Base-by-base conservation (phyloP, 35 echinoderm and acorn worm species). In the Stichopus chloronotus region DNA sequence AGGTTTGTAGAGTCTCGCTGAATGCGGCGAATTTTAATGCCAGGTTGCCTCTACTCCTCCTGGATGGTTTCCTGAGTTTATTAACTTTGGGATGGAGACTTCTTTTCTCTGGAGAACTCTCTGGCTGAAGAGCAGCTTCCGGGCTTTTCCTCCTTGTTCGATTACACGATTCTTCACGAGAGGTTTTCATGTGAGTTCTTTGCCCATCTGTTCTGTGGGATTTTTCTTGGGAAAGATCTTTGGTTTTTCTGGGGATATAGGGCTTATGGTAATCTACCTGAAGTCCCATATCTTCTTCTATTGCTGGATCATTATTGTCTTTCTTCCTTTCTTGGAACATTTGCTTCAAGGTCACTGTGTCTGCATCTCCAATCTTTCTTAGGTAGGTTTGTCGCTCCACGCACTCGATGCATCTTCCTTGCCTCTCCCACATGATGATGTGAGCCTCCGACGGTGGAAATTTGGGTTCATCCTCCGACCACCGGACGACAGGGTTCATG, bases 361-460 rank as follows among this genome's bases (percentile, higher is more conserved):
- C 87, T 54, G 87, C 87, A 5, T 60, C 60, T 30, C 65, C 13
- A 21, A 89, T 89, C 11, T 61, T 19, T 25, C 55, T 19, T 9
- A 63, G 59, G 7, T 25, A 21, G 5, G 22, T 43, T 16, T 91
- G 87, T 16, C 93, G 78, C 8, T 61, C 65, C 53, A 76, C 43
- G 57, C 96, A 98, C 25, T 78, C 87, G 5, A 56, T 60, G 87
- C 96, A 98, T 9, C 87, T 71, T 9, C 78, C 72, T 78, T 93
- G 78, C 60, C 97, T 72, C 71, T 99, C 97, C 94, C 94, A 94
- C 16, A 94, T 78, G 4, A 99, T 59, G 4, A 99, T 74, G 79
- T 99, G 97, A 54, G 93, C 91, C 83, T 99, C 90, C 9, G 88
- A 87, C 13, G 95, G 24, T 25, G 97, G 97, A 60, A 99, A 91